Conservation (phyloP, 2,797 vertebrate genomes). For the Eurystomus glaucurus region DNA sequence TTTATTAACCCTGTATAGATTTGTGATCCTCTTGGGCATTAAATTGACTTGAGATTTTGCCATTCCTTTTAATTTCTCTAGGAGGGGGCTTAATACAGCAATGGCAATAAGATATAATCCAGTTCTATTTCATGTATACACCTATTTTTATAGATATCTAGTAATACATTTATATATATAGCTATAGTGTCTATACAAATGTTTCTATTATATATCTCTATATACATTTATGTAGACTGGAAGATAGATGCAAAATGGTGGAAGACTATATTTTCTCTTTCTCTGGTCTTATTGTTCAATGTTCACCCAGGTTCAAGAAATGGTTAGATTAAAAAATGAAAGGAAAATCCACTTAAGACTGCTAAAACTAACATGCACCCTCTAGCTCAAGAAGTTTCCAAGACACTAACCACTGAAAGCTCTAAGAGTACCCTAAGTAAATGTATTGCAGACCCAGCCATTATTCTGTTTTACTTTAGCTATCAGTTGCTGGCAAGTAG, state of each 20-base stretch:
- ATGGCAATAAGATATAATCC: neutral
- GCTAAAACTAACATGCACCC: neutral
- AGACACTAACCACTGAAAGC: neutral
- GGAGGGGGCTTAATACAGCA: neutral
- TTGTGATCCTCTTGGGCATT: neutral
- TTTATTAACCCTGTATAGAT: neutral
- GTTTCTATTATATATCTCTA: neutral
- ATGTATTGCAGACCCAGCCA: fast-evolving
- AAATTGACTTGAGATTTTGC: neutral
- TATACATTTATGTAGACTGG: neutral
- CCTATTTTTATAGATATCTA: neutral
- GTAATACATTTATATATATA: neutral
- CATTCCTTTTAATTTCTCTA: neutral
- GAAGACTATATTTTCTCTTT: neutral
- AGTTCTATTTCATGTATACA: neutral
- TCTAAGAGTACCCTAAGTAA: neutral
- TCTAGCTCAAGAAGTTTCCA: neutral
- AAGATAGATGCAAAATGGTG: neutral
- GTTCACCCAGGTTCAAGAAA: neutral
- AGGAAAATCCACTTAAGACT: neutral
- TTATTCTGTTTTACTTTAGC: neutral
- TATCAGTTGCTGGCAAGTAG: neutral
- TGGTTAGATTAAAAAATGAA: neutral
- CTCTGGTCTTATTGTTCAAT: neutral
- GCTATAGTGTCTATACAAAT: neutral